Evolutionary conservation across 2,888 invertebrate species (phyloP), one percentile per base, ranked within the genome.

Genomic region (Ophion ventricosus): DNA sequence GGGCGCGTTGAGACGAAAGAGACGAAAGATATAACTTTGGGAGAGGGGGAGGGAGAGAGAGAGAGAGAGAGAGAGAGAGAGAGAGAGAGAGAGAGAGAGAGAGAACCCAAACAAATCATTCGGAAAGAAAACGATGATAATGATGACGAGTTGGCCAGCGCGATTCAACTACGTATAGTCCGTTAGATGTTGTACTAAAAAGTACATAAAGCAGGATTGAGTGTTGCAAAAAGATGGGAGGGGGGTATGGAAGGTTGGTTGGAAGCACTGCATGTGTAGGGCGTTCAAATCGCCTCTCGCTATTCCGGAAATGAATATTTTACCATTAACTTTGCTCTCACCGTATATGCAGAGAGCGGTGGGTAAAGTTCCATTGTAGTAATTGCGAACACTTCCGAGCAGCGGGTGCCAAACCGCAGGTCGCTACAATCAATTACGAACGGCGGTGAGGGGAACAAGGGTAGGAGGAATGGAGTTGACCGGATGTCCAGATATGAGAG

Each of bases 341-440:
- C 59, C 20, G 59, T 73, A 23, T 59, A 73, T 35, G 23, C 49
- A 54, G 49, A 26, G 59, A 23, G 20, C 29, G 40, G 40, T 66
- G 66, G 64, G 67, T 76, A 61, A 88, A 87, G 87, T 90, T 90
- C 89, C 90, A 90, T 91, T 91, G 90, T 90, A 90, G 91, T 91
- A 91, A 92, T 91, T 91, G 90, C 88, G 88, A 90, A 90, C 90
- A 91, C 90, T 92, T 92, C 88, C 90, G 90, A 89, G 88, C 91
- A 90, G 77, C 91, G 90, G 90, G 88, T 89, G 92, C 91, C 91
- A 91, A 92, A 92, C 92, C 92, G 89, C 91, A 90, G 88, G 86
- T 86, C 89, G 88, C 89, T 91, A 91, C 91, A 92, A 92, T 92
- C 92, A 92, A 92, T 92, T 92, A 91, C 91, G 87, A 87, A 84